Base-by-base conservation (phyloP, 2,113 vertebrate genomes). In the Sapajus apella region DNA sequence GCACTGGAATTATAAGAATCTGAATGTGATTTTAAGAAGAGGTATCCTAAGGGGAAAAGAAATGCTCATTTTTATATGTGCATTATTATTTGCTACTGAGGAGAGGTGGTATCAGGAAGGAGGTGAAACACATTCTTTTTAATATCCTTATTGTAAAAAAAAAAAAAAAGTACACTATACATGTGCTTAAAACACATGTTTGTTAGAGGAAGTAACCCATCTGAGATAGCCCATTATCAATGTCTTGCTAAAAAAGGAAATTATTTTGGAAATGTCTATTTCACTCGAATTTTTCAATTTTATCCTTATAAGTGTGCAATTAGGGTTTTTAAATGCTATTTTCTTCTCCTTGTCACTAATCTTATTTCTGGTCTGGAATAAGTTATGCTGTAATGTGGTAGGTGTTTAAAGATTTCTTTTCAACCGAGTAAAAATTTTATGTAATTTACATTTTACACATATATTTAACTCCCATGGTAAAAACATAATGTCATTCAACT, bases 401-500 rank as follows among this genome's bases (percentile, higher is more conserved):
- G 30, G 27, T 80, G 32, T 52, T 68, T 85, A 94, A 97, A 96
- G 70, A 94, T 89, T 52, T 76, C 43, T 96, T 94, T 94, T 58
- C 91, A 89, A 92, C 4, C 43, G 80, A 87, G 75, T 70, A 80
- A 90, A 70, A 83, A 45, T n/a, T 73, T 80, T 84, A 66, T 17
- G 73, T 80, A 83, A 96, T 93, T 97, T 95, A 93, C 75, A 90
- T 95, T 96, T 92, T 89, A 83, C 20, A 84, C 76, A 70, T 68
- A 96, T 84, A 87, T 93, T 95, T 94, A 96, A 89, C 52, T 97
- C 77, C 87, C 55, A 27, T 23, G 61, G 61, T 87, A 95, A 95
- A 95, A 97, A 96, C 93, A 96, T 82, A 86, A 93, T 91, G 87
- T 95, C 47, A 66, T 35, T 97, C 73, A 93, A 91, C 90, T 96